These are phyloP conservation scores for Hemicentrotus pulcherrimus DNA, from an alignment of 35 echinoderm and acorn worm genomes.

Conservation along the genomic window DNA sequence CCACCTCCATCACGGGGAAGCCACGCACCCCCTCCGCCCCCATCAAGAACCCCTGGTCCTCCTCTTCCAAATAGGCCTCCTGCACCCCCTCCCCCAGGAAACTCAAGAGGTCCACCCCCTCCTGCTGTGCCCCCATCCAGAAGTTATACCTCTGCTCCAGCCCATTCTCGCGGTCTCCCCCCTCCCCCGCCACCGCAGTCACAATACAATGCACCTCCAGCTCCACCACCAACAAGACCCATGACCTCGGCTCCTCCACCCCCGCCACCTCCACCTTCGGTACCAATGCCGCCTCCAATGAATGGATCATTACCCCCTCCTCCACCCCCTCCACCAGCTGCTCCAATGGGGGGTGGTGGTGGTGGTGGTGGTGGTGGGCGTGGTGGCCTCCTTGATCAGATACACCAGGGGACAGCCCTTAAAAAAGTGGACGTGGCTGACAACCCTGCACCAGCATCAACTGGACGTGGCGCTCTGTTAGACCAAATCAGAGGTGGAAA, in stretches of 20 bases:
- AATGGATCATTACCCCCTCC: constrained; percentile 51
- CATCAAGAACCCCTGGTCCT: constrained; percentile 37
- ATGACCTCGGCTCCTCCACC: constrained; percentile 14
- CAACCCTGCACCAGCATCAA: neutral
- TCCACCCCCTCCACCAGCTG: constrained; percentile 18
- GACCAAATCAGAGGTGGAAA: constrained; percentile 62
- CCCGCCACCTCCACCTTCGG: constrained; percentile 8
- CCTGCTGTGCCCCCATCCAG: constrained; percentile 57
- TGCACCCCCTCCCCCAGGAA: constrained; percentile 57
- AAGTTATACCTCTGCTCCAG: constrained; percentile 52
- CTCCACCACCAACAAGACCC: constrained; percentile 49
- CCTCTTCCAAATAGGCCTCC: constrained; percentile 52
- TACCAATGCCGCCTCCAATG: constrained; percentile 42
- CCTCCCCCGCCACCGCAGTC: constrained; percentile 55
- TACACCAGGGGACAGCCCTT: constrained; percentile 56
- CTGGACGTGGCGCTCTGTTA: constrained; percentile 60
- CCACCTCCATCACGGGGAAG: constrained; percentile 57
- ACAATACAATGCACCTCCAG: constrained; percentile 24
- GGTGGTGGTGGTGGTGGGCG: constrained; percentile 36
- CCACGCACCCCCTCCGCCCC: constrained; percentile 51
- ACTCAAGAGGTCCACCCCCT: constrained; percentile 47
- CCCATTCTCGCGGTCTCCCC: constrained; percentile 41
- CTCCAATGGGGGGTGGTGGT: neutral
- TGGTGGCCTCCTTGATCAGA: constrained; percentile 57
- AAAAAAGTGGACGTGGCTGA: constrained; percentile 62